Evolutionary conservation across 2,888 invertebrate species (phyloP), one percentile per base, ranked within the genome.

Genomic region (Epirrhoe tristata): DNA sequence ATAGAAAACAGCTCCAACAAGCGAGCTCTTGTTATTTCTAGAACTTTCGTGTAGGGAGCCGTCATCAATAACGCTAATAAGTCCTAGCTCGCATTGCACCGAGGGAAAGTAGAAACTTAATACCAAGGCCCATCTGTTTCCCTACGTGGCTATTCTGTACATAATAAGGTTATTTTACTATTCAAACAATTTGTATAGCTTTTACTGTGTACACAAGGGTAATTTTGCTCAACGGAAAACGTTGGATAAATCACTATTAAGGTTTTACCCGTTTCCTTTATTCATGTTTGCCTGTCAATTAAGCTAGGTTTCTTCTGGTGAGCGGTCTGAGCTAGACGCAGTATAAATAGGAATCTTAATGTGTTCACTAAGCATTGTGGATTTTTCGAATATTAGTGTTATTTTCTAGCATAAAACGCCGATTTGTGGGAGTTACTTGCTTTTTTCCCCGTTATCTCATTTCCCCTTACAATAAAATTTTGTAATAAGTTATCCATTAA

Each of bases 91-190:
- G 56, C 54, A 66, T 71, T 69, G 55, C 67, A 70, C 70, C 58
- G 67, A 79, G 81, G 76, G 86, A 87, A 88, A 87, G 84, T 85
- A 81, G 85, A 84, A 84, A 84, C 77, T 76, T 73, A 75, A 74
- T 76, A 76, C 81, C 72, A 72, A 63, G 63, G 72, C 70, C 71
- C 74, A 77, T 73, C 69, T 74, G 76, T 70, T 24, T 75, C 66
- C 72, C 69, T 72, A 69, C 48, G 36, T 24, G 58, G 55, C 51
- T 63, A 64, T 63, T 70, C 51, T 48, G 55, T 48, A 63, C 55
- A 64, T 68, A 63, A 63, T 54, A 34, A 39, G 53, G 46, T 52
- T 34, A 55, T 56, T 36, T 53, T 48, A 54, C 48, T 50, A 50
- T 58, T 39, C 59, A 53, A 60, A 14, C 48, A 0, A n/a, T 43